phyloP scores from a whole-genome alignment of 2,797 vertebrate species.

The Scolopax bukidnonensis region DNA sequence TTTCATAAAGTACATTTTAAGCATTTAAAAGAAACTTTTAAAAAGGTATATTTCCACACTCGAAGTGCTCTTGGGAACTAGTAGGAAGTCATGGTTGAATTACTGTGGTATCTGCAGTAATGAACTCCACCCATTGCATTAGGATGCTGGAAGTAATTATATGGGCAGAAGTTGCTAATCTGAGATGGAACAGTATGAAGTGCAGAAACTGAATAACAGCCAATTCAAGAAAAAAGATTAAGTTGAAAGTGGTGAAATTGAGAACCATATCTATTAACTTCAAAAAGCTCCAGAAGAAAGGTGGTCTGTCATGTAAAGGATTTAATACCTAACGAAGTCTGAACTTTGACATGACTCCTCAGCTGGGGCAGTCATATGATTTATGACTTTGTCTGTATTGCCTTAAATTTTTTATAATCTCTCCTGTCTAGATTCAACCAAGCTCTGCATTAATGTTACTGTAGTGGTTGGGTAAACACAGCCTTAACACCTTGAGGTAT shows the following conservation, averaged over 20 bases:
- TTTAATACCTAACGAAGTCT: background rate
- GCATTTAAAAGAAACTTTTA: background rate
- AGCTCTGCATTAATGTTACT: background rate
- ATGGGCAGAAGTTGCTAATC: background rate
- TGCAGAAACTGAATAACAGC: background rate
- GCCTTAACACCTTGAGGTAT: background rate
- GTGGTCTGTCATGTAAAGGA: background rate
- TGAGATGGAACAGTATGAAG: background rate
- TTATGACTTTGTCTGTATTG: background rate
- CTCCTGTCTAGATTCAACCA: background rate
- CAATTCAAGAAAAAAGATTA: background rate
- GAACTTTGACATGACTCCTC: background rate
- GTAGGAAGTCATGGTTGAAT: background rate
- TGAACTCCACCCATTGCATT: background rate
- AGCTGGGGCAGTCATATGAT: background rate
- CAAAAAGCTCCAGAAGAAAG: background rate
- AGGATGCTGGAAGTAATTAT: background rate
- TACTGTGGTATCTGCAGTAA: background rate
- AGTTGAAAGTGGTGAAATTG: background rate
- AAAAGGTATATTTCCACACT: background rate
- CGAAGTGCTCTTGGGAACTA: background rate
- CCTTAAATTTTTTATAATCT: background rate
- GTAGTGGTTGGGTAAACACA: background rate
- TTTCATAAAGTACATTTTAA: background rate
- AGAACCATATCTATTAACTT: background rate